Conservation (phyloP, 2,797 vertebrate species). For the Anabas testudineus region DNA sequence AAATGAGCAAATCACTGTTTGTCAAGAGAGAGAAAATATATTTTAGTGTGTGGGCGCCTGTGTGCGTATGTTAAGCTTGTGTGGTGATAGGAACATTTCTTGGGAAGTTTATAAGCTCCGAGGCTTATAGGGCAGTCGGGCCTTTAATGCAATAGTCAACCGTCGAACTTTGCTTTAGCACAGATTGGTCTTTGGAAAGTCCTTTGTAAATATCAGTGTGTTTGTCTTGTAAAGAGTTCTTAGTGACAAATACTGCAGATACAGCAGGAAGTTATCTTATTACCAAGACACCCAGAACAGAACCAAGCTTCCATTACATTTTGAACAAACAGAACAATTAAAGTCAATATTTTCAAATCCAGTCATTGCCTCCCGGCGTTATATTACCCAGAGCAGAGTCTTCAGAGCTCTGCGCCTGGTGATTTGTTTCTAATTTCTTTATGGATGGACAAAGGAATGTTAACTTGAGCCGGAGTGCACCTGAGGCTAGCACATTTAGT, state of each 20-base stretch:
- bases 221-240: background rate
- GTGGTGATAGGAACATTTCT: slow-evolving; percentile 2
- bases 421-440: background rate
- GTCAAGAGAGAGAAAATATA: slow-evolving; percentile 15
- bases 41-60: slow-evolving; percentile 5
- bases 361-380: no score
- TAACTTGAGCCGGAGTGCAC: background rate
- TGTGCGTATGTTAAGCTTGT: slow-evolving; percentile 1
- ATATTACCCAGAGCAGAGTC: background rate
- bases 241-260: background rate
- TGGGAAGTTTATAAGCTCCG: slow-evolving; percentile 8
- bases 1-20: slow-evolving; percentile 47
- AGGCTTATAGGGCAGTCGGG: slow-evolving; percentile 13
- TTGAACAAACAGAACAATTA: background rate
- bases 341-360: background rate
- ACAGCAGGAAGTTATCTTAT: no score
- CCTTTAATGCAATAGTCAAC: slow-evolving; percentile 11
- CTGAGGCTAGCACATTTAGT: background rate
- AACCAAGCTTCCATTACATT: background rate
- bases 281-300: no score
- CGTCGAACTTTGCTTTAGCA: background rate
- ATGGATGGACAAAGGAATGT: background rate
- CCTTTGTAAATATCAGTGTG: background rate
- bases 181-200: background rate
- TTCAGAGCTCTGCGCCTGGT: background rate